A percentile compares a stretch with the other conserved stretches of the same genome.
Conservation (phyloP, 2,888 invertebrate species). For the Agonum fuliginosum region DNA sequence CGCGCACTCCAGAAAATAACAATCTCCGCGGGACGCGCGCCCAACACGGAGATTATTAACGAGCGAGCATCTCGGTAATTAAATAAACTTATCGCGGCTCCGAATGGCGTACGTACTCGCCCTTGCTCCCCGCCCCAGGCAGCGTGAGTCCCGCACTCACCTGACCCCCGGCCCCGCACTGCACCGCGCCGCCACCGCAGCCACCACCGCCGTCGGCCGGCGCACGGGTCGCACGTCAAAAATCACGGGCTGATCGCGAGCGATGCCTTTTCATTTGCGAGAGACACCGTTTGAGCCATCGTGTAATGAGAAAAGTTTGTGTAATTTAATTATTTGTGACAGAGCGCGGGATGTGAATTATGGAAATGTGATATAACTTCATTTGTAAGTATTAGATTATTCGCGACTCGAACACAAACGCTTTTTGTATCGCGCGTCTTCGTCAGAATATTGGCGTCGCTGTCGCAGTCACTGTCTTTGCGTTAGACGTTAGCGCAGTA, state of each 20-base stretch:
- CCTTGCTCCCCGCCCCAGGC: slow-evolving; percentile 30
- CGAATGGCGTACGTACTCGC: slow-evolving; percentile 47
- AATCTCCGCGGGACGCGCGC: slow-evolving; percentile 57
- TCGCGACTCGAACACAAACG: slow-evolving; percentile 63
- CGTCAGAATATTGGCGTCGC: slow-evolving; percentile 57
- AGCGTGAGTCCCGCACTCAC: slow-evolving; percentile 13
- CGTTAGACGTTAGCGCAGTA: slow-evolving; percentile 9
- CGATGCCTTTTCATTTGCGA: slow-evolving; percentile 59
- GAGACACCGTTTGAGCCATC: slow-evolving; percentile 68
- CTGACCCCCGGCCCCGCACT: neutral
- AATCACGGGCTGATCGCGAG: slow-evolving; percentile 55
- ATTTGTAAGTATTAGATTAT: slow-evolving; percentile 67
- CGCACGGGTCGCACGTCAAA: slow-evolving; percentile 50
- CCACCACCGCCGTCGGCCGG: slow-evolving; percentile 7
- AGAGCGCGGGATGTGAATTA: slow-evolving; percentile 67
- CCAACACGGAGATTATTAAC: slow-evolving; percentile 58
- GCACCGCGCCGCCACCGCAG: neutral
- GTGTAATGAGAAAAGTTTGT: slow-evolving; percentile 68
- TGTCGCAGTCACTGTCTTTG: neutral
- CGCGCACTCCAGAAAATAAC: slow-evolving; percentile 56
- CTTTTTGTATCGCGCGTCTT: slow-evolving; percentile 63
- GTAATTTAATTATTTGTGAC: slow-evolving; percentile 68
- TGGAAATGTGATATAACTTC: slow-evolving; percentile 67
- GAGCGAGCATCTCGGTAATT: slow-evolving; percentile 58
- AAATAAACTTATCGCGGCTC: slow-evolving; percentile 55